These are phyloP conservation scores for Furnarius figulus DNA, from an alignment of 2,113 vertebrate species.

Conservation along the genomic window DNA sequence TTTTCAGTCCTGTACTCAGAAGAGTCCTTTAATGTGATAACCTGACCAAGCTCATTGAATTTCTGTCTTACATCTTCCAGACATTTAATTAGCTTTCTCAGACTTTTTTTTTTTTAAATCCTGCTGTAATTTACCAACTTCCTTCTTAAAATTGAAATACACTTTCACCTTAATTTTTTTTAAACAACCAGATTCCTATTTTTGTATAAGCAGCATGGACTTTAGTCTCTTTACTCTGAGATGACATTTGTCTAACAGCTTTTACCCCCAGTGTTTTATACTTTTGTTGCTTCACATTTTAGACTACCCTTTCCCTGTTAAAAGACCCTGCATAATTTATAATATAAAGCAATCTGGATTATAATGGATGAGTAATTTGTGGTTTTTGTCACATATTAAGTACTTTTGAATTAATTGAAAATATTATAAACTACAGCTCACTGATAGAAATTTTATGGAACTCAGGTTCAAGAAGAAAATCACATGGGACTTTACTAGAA, in stretches of 20 bases:
- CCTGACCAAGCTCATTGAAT: background rate
- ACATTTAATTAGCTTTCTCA: background rate
- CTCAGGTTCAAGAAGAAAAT: background rate
- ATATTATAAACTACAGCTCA: background rate
- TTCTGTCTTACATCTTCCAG: background rate
- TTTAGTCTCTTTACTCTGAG: background rate
- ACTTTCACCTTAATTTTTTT: background rate
- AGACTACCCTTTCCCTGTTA: background rate
- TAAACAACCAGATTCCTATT: background rate
- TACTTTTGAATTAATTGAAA: background rate
- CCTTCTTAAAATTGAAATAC: background rate
- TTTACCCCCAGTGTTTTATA: background rate
- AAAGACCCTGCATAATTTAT: background rate
- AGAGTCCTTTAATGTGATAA: background rate
- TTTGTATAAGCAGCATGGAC: background rate
- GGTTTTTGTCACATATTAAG: background rate
- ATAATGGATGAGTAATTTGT: background rate
- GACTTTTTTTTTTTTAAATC: background rate
- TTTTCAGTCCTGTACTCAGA: background rate
- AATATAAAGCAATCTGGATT: background rate
- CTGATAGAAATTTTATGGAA: background rate
- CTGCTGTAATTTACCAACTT: background rate
- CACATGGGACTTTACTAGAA: background rate
- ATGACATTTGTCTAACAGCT: background rate
- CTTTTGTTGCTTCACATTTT: background rate